phyloP scores from a whole-genome alignment of 2,113 vertebrate genomes.

The Fulica atra region DNA sequence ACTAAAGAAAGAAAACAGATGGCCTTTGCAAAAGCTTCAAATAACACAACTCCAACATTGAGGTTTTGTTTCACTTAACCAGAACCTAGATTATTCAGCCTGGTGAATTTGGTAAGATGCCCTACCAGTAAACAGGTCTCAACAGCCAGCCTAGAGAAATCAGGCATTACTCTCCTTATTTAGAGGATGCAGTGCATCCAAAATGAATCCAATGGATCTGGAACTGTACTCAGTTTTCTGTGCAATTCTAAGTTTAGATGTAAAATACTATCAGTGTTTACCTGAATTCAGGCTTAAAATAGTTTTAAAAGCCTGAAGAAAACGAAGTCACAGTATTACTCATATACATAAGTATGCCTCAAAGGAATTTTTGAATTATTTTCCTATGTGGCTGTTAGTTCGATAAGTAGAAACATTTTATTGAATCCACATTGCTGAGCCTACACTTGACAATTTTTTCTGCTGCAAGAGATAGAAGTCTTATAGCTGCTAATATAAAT shows the following conservation, averaged over 20 bases:
- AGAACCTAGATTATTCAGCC: not conserved
- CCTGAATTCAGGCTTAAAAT: not conserved
- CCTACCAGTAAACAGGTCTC: not conserved
- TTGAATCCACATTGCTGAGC: not conserved
- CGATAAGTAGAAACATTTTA: constrained; percentile 24
- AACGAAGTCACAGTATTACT: not conserved
- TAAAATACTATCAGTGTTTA: not conserved
- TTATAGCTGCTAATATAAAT: not conserved
- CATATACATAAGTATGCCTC: not conserved
- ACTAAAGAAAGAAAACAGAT: not conserved
- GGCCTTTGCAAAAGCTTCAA: not conserved
- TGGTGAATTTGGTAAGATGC: not conserved
- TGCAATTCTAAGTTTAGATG: not conserved
- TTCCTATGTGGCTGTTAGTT: not conserved
- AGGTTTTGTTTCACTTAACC: not conserved
- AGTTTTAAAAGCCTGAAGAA: not conserved
- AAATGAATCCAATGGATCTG: not conserved
- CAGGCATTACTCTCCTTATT: not conserved
- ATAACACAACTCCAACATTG: not conserved
- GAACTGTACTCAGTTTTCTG: not conserved
- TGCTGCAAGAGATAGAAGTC: not conserved
- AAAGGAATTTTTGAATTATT: constrained; percentile 24
- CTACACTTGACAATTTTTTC: not conserved
- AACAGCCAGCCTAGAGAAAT: not conserved
- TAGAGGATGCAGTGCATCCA: not conserved